A percentile compares a stretch with the other conserved stretches of the same genome.
Conservation (phyloP, 1,140 invertebrate genomes). For the Wiebesia pumilae region DNA sequence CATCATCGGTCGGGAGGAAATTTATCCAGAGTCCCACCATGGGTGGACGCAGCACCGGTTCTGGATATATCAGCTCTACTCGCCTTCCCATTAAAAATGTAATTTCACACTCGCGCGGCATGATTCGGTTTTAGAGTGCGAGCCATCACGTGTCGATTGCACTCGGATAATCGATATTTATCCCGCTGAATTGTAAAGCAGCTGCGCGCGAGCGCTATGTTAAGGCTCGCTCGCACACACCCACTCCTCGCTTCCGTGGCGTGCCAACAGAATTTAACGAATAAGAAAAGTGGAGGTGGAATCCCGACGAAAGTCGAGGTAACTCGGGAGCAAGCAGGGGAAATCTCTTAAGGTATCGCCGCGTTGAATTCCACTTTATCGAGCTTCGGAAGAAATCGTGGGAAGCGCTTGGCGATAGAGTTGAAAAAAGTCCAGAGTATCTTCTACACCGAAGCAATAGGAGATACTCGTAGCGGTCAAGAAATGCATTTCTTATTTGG, state of each 20-base stretch:
- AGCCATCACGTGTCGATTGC: background rate
- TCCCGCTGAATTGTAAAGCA: background rate
- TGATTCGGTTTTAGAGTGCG: background rate
- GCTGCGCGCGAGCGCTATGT: background rate
- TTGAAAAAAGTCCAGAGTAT: background rate
- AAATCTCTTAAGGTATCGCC: conserved; percentile 19
- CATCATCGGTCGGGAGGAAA: background rate
- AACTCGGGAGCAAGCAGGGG: conserved; percentile 2
- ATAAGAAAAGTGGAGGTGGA: too few species aligned
- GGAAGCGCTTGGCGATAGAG: conserved; percentile 9
- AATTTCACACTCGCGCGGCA: background rate
- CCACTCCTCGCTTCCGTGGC: too few species aligned
- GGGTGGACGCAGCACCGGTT: too few species aligned
- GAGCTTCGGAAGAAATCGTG: conserved; percentile 15
- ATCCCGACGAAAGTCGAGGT: conserved; percentile 11
- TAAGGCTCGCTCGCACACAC: background rate
- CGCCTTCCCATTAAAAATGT: too few species aligned
- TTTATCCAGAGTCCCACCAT: background rate
- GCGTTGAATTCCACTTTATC: conserved; percentile 35
- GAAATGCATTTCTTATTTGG: background rate
- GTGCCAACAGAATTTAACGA: too few species aligned
- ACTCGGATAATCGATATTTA: background rate
- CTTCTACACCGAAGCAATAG: background rate
- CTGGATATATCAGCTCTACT: too few species aligned
- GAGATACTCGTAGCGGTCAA: background rate